Conservation (phyloP, 1,140 invertebrate species). For the Drosophila sucinea region DNA sequence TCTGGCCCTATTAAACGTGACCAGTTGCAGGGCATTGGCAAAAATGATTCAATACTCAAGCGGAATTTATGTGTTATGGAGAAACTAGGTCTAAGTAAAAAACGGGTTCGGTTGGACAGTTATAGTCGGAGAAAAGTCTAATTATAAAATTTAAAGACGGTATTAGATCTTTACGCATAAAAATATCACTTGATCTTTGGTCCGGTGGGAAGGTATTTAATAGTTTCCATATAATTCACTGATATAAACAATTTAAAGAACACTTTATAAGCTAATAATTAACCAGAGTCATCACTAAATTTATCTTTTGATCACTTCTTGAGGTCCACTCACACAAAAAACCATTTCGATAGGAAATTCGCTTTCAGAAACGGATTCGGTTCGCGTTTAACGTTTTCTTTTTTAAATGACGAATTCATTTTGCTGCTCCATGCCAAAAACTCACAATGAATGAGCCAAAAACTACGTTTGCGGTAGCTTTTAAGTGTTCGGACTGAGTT, state of each 20-base stretch:
- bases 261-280: too few relatives aligned
- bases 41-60: neutral
- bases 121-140: too few relatives aligned
- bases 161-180: too few relatives aligned
- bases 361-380: constrained; percentile 62
- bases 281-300: neutral
- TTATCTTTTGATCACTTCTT: neutral
- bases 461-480: constrained; percentile 20
- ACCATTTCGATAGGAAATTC: constrained; percentile 66
- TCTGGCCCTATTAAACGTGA: constrained; percentile 47
- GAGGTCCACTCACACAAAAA: constrained; percentile 61
- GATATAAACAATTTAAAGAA: too few relatives aligned
- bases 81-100: neutral
- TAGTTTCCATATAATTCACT: too few relatives aligned
- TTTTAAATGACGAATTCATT: constrained; percentile 53
- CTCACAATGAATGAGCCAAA: constrained; percentile 33
- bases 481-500: constrained; percentile 37
- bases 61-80: neutral
- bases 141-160: too few relatives aligned
- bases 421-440: constrained; percentile 34
- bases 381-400: constrained; percentile 41
- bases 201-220: too few relatives aligned
- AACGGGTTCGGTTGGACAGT: too few relatives aligned
- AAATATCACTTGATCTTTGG: too few relatives aligned
- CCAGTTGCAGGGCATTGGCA: constrained; percentile 12